A percentile compares a stretch with the other conserved stretches of the same genome.
phyloP scores from a whole-genome alignment of 2,797 vertebrate species.

The Lutjanus argentimaculatus region DNA sequence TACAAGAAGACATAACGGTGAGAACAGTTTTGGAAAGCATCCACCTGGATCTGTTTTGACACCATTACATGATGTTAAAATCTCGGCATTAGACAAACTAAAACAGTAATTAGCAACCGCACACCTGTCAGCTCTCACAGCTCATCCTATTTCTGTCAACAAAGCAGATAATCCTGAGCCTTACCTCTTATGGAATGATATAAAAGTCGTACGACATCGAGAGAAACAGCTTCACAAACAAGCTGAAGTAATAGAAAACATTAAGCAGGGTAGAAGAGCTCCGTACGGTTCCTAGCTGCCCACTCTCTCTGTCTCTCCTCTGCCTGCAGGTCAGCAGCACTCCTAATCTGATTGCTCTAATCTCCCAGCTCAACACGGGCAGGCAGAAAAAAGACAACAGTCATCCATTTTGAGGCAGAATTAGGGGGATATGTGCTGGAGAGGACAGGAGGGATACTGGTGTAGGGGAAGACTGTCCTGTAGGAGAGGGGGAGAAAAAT shows the following conservation, averaged over 20 bases:
- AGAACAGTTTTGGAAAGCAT: background rate
- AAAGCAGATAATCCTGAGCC: conserved; percentile 40
- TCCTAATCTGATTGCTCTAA: conserved; percentile 97
- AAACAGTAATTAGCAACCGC: conserved; percentile 37
- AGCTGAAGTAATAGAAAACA: conserved; percentile 58
- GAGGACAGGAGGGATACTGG: conserved; percentile 4
- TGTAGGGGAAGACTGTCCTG: background rate
- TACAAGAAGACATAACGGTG: background rate
- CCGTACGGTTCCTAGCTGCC: conserved; percentile 54
- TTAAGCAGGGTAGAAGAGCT: conserved; percentile 64
- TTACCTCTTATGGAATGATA: conserved; percentile 84
- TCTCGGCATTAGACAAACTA: background rate
- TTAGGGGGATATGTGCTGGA: conserved; percentile 52
- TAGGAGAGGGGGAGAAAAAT: background rate
- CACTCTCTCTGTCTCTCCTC: conserved; percentile 54
- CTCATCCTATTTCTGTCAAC: conserved; percentile 14
- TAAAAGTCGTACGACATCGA: conserved; percentile 67
- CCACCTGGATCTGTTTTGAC: background rate
- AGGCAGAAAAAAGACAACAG: conserved; percentile 80
- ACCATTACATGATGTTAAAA: background rate
- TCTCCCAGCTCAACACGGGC: conserved; percentile 89
- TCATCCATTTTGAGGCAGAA: conserved; percentile 81
- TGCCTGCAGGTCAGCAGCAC: conserved; percentile 79
- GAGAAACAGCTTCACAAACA: conserved; percentile 56
- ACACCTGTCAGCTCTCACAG: conserved; percentile 32